phyloP scores from a whole-genome alignment of 2,888 invertebrate genomes.

The Disparrhopalites patrizii region DNA sequence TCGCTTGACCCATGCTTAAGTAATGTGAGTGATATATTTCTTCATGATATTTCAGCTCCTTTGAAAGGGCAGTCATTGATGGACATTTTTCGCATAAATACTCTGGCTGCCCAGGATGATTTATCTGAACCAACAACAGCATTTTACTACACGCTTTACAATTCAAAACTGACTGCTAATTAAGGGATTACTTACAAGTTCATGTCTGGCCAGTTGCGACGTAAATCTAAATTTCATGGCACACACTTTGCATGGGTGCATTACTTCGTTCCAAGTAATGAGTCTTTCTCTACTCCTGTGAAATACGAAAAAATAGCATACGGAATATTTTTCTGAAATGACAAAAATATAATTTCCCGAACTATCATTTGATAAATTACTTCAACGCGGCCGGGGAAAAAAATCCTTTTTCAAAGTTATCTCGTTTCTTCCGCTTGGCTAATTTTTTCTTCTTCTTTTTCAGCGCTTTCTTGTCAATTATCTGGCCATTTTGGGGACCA shows the following conservation, averaged over 20 bases:
- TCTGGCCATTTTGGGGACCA: background rate
- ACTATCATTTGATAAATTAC: slow-evolving; percentile 6
- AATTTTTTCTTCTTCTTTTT: slow-evolving; percentile 4
- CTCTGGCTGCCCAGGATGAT: slow-evolving; percentile 23
- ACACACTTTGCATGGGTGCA: slow-evolving; percentile 29
- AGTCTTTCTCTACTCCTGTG: slow-evolving; percentile 21
- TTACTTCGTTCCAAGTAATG: slow-evolving; percentile 16
- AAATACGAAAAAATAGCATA: background rate
- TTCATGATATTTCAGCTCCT: slow-evolving; percentile 22
- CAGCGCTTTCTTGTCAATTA: background rate
- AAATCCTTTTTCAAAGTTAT: slow-evolving; percentile 21
- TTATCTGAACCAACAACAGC: slow-evolving; percentile 12
- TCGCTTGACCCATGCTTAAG: slow-evolving; percentile 12
- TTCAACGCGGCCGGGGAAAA: slow-evolving; percentile 18
- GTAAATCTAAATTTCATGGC: slow-evolving; percentile 23
- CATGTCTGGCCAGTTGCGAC: slow-evolving; percentile 18
- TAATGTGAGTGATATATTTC: slow-evolving; percentile 26
- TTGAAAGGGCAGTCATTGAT: slow-evolving; percentile 25
- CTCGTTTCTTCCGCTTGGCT: background rate
- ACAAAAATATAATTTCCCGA: background rate
- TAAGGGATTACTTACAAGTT: slow-evolving; percentile 13
- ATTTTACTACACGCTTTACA: background rate
- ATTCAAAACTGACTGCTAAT: background rate
- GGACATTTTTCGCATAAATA: slow-evolving; percentile 28
- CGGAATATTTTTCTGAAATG: background rate